These are phyloP conservation scores for Syngnathus acus DNA, from an alignment of 2,797 vertebrate genomes.

Conservation along the genomic window DNA sequence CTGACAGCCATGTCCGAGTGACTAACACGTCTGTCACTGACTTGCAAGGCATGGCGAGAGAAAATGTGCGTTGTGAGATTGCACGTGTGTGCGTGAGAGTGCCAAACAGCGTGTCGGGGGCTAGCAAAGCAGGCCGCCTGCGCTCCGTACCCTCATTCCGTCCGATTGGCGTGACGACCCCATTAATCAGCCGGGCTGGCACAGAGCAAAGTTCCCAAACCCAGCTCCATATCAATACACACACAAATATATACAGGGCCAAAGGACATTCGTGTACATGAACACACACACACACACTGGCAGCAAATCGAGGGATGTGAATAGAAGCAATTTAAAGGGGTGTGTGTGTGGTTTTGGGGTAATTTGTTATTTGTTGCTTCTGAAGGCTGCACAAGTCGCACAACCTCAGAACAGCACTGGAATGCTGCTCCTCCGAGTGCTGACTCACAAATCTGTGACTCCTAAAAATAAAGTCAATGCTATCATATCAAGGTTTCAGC, in stretches of 20 bases:
- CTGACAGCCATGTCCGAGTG: constrained; percentile 50
- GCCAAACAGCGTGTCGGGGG: constrained; percentile 61
- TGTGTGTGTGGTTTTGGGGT: background rate
- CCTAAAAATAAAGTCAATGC: background rate
- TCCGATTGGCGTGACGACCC: constrained; percentile 95
- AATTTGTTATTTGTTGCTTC: background rate
- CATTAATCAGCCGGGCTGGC: constrained; percentile 99
- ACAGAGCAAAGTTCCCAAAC: constrained; percentile 87
- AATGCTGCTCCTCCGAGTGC: no score
- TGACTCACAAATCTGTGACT: background rate
- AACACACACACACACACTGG: constrained; percentile 13
- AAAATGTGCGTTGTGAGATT: constrained; percentile 19
- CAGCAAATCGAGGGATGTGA: background rate
- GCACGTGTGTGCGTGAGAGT: constrained; percentile 19
- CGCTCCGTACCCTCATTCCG: constrained; percentile 95
- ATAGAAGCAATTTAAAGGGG: background rate
- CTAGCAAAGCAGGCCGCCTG: constrained; percentile 80
- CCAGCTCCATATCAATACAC: constrained; percentile 96
- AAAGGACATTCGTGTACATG: constrained; percentile 20
- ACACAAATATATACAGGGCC: constrained; percentile 62
- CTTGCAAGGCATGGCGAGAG: constrained; percentile 29
- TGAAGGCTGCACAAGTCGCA: background rate
- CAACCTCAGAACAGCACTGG: background rate
- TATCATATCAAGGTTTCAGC: background rate
- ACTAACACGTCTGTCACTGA: constrained; percentile 43